Evolutionary conservation across 2,888 invertebrate genomes (phyloP).

Genomic region (Holacanthella duospinosa): DNA sequence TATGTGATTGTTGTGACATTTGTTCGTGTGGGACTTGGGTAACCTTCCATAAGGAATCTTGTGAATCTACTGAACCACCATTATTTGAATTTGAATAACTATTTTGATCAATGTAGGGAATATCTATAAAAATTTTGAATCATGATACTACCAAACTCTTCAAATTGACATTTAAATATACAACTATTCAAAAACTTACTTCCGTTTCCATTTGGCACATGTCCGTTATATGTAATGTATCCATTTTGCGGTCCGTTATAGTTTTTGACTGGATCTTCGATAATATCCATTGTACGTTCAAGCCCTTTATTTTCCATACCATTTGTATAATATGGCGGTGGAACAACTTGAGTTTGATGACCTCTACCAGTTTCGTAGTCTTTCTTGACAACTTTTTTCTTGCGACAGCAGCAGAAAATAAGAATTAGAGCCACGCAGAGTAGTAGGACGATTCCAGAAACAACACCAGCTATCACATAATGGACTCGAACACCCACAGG

Average conservation of each 20-base stretch:
- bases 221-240: constrained; percentile 64
- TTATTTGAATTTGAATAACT: constrained; percentile 88
- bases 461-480: constrained; percentile 48
- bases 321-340: constrained; percentile 76
- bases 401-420: constrained; percentile 74
- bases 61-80: constrained; percentile 89
- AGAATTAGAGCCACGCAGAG: constrained; percentile 63
- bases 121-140: constrained; percentile 21
- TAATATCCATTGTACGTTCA: constrained; percentile 75
- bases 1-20: constrained; percentile 22
- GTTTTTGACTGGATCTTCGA: constrained; percentile 67
- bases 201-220: constrained; percentile 50
- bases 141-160: background rate
- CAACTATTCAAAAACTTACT: too few relatives aligned
- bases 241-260: constrained; percentile 57
- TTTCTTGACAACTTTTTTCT: constrained; percentile 73
- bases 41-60: constrained; percentile 79
- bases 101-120: constrained; percentile 63
- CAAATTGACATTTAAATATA: too few relatives aligned
- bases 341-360: constrained; percentile 55
- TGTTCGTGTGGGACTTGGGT: constrained; percentile 27
- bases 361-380: constrained; percentile 73
- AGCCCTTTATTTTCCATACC: constrained; percentile 85
- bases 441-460: constrained; percentile 68
- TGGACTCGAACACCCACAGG: constrained; percentile 54